Percentiles rank a stretch among this genome's conserved stretches.
phyloP scores from a whole-genome alignment of 2,888 invertebrate species.

The Epistrophe eligans region DNA sequence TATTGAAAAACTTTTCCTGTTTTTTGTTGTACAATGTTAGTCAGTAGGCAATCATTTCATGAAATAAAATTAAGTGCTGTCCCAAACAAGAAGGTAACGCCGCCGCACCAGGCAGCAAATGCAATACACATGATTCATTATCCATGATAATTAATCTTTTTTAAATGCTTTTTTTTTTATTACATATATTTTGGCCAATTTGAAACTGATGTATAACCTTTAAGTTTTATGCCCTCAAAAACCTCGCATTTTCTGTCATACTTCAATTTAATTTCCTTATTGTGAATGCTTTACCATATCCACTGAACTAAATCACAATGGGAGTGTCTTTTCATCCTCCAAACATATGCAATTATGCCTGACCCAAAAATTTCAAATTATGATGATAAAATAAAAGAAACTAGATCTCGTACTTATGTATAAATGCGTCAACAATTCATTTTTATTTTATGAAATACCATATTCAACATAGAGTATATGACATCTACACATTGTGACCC shows the following conservation, averaged over 20 bases:
- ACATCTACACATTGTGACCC: conserved; percentile 57
- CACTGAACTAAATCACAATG: background rate
- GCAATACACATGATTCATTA: too few species aligned
- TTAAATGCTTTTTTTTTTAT: too few species aligned
- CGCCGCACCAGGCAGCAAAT: too few species aligned
- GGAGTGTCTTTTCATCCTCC: background rate
- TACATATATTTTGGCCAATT: too few species aligned
- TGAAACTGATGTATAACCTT: too few species aligned
- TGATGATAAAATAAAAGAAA: conserved; percentile 6
- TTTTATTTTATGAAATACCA: conserved; percentile 38
- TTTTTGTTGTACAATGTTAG: too few species aligned
- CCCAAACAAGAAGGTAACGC: too few species aligned
- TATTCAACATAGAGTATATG: conserved; percentile 12
- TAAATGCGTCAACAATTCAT: conserved; percentile 19
- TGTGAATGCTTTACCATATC: background rate
- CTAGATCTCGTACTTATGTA: conserved; percentile 40
- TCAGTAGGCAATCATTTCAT: too few species aligned
- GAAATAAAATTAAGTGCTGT: too few species aligned
- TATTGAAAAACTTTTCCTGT: too few species aligned
- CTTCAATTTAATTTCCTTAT: background rate
- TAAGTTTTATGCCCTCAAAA: background rate
- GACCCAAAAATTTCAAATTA: background rate
- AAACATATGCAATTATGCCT: background rate
- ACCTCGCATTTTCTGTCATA: too few species aligned
- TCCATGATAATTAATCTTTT: too few species aligned